Percentiles rank a stretch among this genome's conserved stretches.
These are phyloP conservation scores for Vidua macroura DNA, from an alignment of 2,113 vertebrate species.

Conservation along the genomic window DNA sequence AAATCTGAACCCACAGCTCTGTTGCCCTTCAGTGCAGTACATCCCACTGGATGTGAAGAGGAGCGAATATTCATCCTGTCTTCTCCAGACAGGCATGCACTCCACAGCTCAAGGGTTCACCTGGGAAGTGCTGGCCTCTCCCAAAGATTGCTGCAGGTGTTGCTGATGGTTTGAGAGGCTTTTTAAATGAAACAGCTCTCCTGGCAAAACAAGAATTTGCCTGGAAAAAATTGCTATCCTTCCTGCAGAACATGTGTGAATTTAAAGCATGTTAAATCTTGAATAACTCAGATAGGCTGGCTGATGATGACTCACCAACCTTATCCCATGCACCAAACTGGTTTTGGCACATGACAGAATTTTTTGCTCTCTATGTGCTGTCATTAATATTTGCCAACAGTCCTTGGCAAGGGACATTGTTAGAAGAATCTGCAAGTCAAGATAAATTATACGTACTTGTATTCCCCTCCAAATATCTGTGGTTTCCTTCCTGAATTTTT, in stretches of 20 bases:
- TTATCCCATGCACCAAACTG: neutral
- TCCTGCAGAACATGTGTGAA: neutral
- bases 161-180: rapidly evolving
- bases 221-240: neutral
- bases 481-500: neutral
- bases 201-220: neutral
- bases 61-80: rapidly evolving
- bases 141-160: neutral
- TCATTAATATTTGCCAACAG: neutral
- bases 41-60: neutral
- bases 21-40: neutral
- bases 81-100: rapidly evolving
- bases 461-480: neutral
- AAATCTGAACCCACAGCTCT: neutral
- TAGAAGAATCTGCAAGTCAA: neutral
- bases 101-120: neutral
- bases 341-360: neutral
- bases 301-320: neutral
- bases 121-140: neutral
- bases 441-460: neutral
- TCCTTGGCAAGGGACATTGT: neutral
- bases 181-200: neutral
- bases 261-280: neutral
- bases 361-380: neutral
- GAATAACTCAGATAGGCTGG: neutral